These are phyloP conservation scores for Sycon ciliatum DNA, from an alignment of 37 sponge, comb jelly and placozoan species.

Conservation along the genomic window DNA sequence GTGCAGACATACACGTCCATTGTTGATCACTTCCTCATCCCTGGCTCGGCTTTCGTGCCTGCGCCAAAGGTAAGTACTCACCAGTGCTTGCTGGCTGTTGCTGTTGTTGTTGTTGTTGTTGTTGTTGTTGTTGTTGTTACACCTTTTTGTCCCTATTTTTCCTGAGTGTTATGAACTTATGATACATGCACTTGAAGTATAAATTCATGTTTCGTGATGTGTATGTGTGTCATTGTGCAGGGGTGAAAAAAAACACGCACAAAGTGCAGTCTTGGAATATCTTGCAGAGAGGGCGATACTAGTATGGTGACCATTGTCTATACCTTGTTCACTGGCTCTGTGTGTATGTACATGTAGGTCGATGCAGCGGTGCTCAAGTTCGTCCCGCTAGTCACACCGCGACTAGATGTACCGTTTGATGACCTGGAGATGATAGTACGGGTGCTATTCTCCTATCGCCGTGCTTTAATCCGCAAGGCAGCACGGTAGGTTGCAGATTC, in stretches of 20 bases:
- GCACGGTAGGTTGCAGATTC: conserved; percentile 28
- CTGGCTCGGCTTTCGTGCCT: conserved; percentile 54
- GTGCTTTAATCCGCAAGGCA: conserved; percentile 53
- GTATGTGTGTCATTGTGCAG: neutral
- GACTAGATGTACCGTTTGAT: conserved; percentile 36
- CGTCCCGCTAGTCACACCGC: conserved; percentile 49
- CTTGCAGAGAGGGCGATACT: too few relatives aligned
- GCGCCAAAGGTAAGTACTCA: conserved; percentile 63
- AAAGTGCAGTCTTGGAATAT: too few relatives aligned
- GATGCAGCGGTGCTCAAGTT: conserved; percentile 63
- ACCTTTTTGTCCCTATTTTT: too few relatives aligned
- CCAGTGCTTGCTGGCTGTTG: too few relatives aligned
- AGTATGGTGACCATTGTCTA: too few relatives aligned
- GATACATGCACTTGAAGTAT: too few relatives aligned
- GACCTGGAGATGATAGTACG: conserved; percentile 59
- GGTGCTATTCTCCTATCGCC: conserved; percentile 53
- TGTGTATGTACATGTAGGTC: conserved; percentile 34
- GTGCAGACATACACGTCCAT: conserved; percentile 53
- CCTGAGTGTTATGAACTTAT: too few relatives aligned
- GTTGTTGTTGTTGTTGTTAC: too few relatives aligned
- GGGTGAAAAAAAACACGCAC: neutral
- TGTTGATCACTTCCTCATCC: conserved; percentile 46
- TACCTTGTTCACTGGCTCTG: too few relatives aligned
- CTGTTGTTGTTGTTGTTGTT: too few relatives aligned
- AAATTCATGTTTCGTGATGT: neutral